These are phyloP conservation scores for Dione vanillae DNA, from an alignment of 2,888 invertebrate species.

Conservation along the genomic window DNA sequence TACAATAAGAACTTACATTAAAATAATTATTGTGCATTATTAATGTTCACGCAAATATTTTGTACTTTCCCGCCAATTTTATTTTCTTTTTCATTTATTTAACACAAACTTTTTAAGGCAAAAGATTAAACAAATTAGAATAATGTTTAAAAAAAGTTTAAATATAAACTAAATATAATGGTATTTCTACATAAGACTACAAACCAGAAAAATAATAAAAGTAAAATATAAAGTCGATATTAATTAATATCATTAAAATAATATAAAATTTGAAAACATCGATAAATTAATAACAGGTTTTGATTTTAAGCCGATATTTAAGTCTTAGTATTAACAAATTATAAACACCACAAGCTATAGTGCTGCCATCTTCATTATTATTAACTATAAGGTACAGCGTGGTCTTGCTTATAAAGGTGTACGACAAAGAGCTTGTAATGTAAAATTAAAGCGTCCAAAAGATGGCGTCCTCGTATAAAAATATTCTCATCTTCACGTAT, in stretches of 20 bases:
- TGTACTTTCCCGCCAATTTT: constrained; percentile 26
- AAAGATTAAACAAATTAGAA: constrained; percentile 9
- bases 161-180: neutral
- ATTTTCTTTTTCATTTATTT: neutral
- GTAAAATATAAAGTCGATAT: too few relatives aligned
- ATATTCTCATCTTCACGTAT: neutral
- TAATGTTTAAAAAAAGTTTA: neutral
- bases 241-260: too few relatives aligned
- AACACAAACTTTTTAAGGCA: neutral
- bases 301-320: neutral
- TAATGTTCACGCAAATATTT: constrained; percentile 2
- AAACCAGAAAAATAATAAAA: too few relatives aligned
- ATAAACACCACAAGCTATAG: neutral
- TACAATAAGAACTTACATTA: constrained; percentile 7
- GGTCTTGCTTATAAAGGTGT: neutral
- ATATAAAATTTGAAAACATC: too few relatives aligned
- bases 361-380: neutral
- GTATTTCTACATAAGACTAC: neutral
- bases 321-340: neutral
- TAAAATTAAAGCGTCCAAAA: neutral
- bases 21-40: constrained; percentile 7
- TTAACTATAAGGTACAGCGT: neutral
- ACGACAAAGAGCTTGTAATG: neutral
- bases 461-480: neutral
- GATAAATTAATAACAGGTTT: too few relatives aligned